phyloP scores from a whole-genome alignment of 2,797 vertebrate species.

The Labeo calbasu region DNA sequence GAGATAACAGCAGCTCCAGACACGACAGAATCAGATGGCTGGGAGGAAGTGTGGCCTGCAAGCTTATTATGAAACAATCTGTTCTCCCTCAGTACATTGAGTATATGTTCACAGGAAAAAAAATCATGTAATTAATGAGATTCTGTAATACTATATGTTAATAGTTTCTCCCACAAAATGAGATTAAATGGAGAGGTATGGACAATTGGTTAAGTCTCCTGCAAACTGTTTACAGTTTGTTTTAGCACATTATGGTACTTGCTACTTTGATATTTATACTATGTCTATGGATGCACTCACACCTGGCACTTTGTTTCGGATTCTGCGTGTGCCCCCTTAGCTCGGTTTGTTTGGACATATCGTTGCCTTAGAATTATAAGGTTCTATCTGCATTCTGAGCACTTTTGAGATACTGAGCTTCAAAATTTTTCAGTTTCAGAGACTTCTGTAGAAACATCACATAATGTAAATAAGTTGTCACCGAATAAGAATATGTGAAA shows the following conservation, averaged over 20 bases:
- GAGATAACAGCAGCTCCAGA: slow-evolving; percentile 26
- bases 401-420: too few species aligned
- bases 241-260: background rate
- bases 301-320: too few species aligned
- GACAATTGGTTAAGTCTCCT: background rate
- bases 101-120: background rate
- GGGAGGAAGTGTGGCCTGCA: slow-evolving; percentile 22
- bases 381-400: too few species aligned
- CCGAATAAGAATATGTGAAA: too few species aligned
- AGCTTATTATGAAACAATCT: slow-evolving; percentile 19
- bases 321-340: too few species aligned
- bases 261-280: background rate
- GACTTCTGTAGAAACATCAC: too few species aligned
- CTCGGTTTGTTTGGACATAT: too few species aligned
- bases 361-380: too few species aligned
- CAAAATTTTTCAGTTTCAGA: too few species aligned
- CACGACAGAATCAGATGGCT: slow-evolving; percentile 25
- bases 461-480: too few species aligned
- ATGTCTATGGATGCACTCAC: background rate
- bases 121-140: background rate
- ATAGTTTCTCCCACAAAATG: background rate
- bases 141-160: background rate
- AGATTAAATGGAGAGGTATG: background rate
- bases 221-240: background rate
- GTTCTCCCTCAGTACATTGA: background rate